Base-by-base conservation (phyloP, 2,888 invertebrate species). In the Agrotis ipsilon region DNA sequence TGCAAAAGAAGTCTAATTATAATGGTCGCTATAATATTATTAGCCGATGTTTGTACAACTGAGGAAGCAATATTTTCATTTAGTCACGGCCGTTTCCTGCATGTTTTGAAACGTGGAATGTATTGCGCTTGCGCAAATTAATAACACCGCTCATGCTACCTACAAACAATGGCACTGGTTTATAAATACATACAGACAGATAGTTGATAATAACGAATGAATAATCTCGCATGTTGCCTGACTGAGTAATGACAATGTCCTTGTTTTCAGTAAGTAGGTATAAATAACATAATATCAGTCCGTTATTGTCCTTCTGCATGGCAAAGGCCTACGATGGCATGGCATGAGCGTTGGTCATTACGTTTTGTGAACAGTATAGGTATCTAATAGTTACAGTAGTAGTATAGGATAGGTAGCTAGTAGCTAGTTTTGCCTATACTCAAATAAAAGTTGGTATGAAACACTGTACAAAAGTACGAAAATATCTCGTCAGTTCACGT, bases 1-100 rank as follows among this genome's bases (percentile, higher is more conserved):
- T 77, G 67, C 62, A n/a, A 63, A 66, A 75, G 43, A 66, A 80
- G 52, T 87, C 81, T 60, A 48, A 55, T 67, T 85, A 83, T 58
- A 79, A 52, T 83, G 82, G 86, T 72, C 55, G 58, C 70, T 68
- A 66, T 73, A 79, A 75, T 82, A 86, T 87, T 88, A 87, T 84
- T 86, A 87, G 72, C 78, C 64, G 68, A 80, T 93, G 93, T 94
- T 93, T 92, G 89, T 87, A 82, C 84, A 86, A 84, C 89, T 92
- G 92, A 90, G 85, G 86, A 85, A 84, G 92, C 89, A 91, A 92
- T 91, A 93, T 94, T 93, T 92, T 90, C 84, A 81, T 81, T 86
- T 86, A 84, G 85, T 86, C 86, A 85, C 84, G 81, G 79, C 58
- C 67, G 78, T 84, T 86, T 85, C 85, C 84, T 86, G 82, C 75